Evolutionary conservation across 2,113 vertebrate genomes (phyloP).

Genomic region (Macquaria australasica): DNA sequence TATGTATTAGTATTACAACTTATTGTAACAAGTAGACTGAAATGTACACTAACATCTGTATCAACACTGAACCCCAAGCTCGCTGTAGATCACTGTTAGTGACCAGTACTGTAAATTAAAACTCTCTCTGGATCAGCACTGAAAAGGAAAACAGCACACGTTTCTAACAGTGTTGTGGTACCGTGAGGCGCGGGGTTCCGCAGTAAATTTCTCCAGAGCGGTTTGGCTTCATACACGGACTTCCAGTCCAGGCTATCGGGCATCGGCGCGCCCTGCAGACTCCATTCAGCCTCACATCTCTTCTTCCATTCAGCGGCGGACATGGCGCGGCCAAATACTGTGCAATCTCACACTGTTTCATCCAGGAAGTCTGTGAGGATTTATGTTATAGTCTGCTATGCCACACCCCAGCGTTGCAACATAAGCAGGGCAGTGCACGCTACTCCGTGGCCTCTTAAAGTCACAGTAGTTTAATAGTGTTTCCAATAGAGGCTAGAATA

Average conservation of each 20-base stretch:
- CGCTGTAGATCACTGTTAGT: not conserved
- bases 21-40: not conserved
- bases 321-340: conserved; percentile 20
- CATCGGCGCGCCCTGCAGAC: conserved; percentile 65
- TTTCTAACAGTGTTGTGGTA: conserved; percentile 52
- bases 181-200: conserved; percentile 88
- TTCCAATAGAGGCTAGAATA: not conserved
- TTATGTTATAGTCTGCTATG: not conserved
- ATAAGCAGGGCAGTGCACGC: too few relatives aligned
- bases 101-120: not conserved
- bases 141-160: not conserved
- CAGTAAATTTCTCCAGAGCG: conserved; percentile 88
- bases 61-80: too few relatives aligned
- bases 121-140: not conserved
- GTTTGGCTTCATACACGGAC: conserved; percentile 79
- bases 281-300: conserved; percentile 73
- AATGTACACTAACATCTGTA: not conserved
- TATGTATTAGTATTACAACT: too few relatives aligned
- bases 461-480: not conserved
- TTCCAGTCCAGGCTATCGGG: conserved; percentile 84
- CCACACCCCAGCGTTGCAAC: conserved; percentile 43
- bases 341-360: not conserved
- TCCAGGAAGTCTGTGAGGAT: conserved; percentile 13
- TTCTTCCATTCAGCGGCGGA: conserved; percentile 73
- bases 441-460: conserved; percentile 48